phyloP scores from a whole-genome alignment of 2,888 invertebrate genomes.

The Tachina grossa region DNA sequence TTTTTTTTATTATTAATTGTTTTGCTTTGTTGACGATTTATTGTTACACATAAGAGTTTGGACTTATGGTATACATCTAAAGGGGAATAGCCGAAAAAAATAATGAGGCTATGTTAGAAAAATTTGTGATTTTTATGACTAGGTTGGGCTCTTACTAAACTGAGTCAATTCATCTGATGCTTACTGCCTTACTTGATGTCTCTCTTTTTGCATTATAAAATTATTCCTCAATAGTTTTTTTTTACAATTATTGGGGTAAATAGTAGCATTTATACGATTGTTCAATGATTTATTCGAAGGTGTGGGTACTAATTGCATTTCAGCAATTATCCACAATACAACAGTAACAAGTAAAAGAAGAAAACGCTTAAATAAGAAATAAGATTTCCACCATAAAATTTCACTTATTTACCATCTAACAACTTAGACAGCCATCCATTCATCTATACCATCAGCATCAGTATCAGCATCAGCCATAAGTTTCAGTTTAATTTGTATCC shows the following conservation, averaged over 20 bases:
- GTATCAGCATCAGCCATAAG: constrained; percentile 16
- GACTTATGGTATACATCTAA: too few relatives aligned
- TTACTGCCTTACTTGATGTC: too few relatives aligned
- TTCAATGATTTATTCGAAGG: constrained; percentile 42
- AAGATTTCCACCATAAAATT: constrained; percentile 62
- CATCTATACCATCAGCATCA: constrained; percentile 23
- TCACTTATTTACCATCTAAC: constrained; percentile 57
- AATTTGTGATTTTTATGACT: too few relatives aligned
- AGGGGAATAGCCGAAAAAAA: too few relatives aligned
- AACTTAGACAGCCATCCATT: constrained; percentile 8
- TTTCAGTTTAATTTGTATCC: constrained; percentile 26
- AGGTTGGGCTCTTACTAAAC: too few relatives aligned
- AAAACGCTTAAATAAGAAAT: constrained; percentile 17
- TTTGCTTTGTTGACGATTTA: too few relatives aligned
- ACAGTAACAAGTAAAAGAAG: not conserved
- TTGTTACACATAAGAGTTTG: too few relatives aligned
- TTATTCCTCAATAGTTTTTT: not conserved
- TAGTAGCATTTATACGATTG: constrained; percentile 4
- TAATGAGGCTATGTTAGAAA: too few relatives aligned
- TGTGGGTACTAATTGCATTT: constrained; percentile 57
- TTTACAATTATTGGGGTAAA: constrained; percentile 31
- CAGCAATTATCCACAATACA: constrained; percentile 24
- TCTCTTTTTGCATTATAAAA: too few relatives aligned
- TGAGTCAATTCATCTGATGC: too few relatives aligned
- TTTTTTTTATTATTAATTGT: too few relatives aligned